A percentile compares a stretch with the other conserved stretches of the same genome.
phyloP scores from a whole-genome alignment of 2,888 invertebrate species.

The Noctua janthina region DNA sequence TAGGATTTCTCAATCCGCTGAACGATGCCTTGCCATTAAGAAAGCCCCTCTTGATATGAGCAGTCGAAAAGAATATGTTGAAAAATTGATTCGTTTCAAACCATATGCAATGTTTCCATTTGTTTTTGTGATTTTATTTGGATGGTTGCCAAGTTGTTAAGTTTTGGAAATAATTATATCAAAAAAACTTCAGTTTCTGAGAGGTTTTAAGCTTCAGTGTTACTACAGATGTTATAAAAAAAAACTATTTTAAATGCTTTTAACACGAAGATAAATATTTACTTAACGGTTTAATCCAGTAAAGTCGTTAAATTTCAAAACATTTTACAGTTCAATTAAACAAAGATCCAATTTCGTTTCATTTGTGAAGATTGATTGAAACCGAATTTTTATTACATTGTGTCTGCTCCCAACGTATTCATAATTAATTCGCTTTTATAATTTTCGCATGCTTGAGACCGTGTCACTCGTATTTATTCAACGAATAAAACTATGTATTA shows the following conservation, averaged over 20 bases:
- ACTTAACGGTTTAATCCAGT: constrained; percentile 18
- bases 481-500: not conserved
- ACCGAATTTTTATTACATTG: constrained; percentile 61
- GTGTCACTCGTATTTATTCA: not conserved
- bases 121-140: constrained; percentile 26
- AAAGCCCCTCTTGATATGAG: constrained; percentile 69
- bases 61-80: constrained; percentile 68
- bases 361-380: constrained; percentile 68
- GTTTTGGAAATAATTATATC: not conserved
- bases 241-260: constrained; percentile 24
- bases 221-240: not conserved
- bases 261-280: constrained; percentile 25
- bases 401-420: constrained; percentile 14
- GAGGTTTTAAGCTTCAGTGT: not conserved
- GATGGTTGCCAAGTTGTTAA: not conserved
- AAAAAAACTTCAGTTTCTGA: not conserved
- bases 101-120: not conserved
- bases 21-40: constrained; percentile 65
- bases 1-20: constrained; percentile 75
- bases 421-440: constrained; percentile 29
- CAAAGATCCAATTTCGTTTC: constrained; percentile 52
- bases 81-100: constrained; percentile 52
- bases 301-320: constrained; percentile 45
- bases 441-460: not conserved
- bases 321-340: constrained; percentile 50